Evolutionary conservation across 2,888 invertebrate genomes (phyloP), one percentile per base, ranked within the genome.

Genomic region (Agrilus biguttatus): DNA sequence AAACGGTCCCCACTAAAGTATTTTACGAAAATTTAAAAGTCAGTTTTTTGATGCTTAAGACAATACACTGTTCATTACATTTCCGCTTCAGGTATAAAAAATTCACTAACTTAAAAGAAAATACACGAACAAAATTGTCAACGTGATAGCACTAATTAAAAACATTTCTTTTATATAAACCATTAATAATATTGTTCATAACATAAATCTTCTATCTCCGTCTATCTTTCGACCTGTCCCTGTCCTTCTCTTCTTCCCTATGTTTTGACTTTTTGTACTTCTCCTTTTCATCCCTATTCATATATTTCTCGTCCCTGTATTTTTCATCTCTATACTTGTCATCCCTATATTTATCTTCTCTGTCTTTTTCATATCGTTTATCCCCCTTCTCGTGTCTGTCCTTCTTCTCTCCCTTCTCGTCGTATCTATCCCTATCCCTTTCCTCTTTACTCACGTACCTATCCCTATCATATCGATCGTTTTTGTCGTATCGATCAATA

Each of bases 401-500:
- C 23, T 57, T 55, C 39, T 57, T 57, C 13, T 52, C 52, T 7
- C 44, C 36, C 41, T 55, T 54, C n/a, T 53, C 49, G 2, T 59
- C 58, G 43, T 60, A 59, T 42, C 56, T 51, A 39, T 58, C 56
- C 34, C 44, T 54, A 35, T 46, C 57, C 52, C 39, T 42, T 12
- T 54, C 52, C 37, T 49, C 51, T 10, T 59, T 56, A 39, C 53
- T 53, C 12, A 54, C 53, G 32, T 60, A 58, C 44, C 55, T 48
- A 14, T 57, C 58, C 40, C 56, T 52, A 13, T 61, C 60, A 35
- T 59, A 56, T 41, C 58, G 60, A 3, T 59, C 57, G 40, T 62
- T 59, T 43, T 62, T 63, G 36, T 67, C 66, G 46, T 63, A 66
- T 33, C 66, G 56, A 45, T 65, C 64, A 32, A 65, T 64, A 44